Evolutionary conservation across 2,888 invertebrate species (phyloP).

Genomic region (Mystacides longicornis): DNA sequence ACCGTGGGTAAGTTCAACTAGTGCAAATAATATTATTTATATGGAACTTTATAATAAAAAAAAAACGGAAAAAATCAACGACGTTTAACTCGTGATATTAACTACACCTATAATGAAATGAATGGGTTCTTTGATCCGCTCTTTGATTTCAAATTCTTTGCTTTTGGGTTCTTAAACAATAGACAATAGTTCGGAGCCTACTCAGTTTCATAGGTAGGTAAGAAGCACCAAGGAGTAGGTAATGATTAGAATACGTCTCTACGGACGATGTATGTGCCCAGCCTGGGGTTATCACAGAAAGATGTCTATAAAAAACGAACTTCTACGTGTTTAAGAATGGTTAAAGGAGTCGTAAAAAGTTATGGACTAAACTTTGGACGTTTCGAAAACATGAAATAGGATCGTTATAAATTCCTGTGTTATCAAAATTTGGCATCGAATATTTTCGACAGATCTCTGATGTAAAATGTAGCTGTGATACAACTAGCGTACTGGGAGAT

Average conservation of each 20-base stretch:
- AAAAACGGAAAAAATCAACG: neutral
- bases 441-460: no score
- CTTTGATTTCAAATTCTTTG: neutral
- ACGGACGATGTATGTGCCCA: no score
- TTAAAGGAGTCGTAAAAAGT: neutral
- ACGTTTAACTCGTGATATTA: neutral
- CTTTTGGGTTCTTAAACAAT: neutral
- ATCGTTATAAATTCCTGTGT: no score
- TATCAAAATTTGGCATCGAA: no score
- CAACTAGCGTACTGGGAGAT: no score
- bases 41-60: no score
- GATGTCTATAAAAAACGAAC: neutral
- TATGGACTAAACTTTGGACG: neutral
- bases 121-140: conserved; percentile 1
- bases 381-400: neutral
- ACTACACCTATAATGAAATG: no score
- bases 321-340: neutral
- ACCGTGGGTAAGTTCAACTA: no score
- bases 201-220: neutral
- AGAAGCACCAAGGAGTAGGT: no score
- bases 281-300: neutral
- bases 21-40: no score
- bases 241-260: no score
- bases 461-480: no score
- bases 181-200: neutral